Percentiles rank a stretch among this genome's conserved stretches.
These are phyloP conservation scores for Pteruthius melanotis DNA, from an alignment of 2,113 vertebrate species.

Conservation along the genomic window DNA sequence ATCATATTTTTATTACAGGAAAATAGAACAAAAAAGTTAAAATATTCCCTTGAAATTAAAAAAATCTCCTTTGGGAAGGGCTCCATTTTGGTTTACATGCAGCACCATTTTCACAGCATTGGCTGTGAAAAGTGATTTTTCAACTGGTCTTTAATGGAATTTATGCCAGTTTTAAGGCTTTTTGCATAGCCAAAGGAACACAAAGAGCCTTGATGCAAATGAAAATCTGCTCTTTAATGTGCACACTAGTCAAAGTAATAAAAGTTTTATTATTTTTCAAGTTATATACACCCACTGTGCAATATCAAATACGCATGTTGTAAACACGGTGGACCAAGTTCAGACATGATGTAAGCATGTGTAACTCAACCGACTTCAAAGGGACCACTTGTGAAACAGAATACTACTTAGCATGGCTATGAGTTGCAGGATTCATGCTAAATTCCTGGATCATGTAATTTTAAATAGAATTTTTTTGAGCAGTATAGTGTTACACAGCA, in stretches of 20 bases:
- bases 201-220: slow-evolving; percentile 7
- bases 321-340: slow-evolving; percentile 50
- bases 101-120: neutral
- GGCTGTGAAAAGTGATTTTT: slow-evolving; percentile 39
- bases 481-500: neutral
- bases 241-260: slow-evolving; percentile 39
- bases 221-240: slow-evolving; percentile 54
- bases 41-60: neutral
- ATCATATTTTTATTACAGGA: neutral
- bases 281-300: slow-evolving; percentile 43
- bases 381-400: slow-evolving; percentile 47
- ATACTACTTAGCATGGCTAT: neutral
- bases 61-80: neutral
- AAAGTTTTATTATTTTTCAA: slow-evolving; percentile 55
- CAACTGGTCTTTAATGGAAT: neutral
- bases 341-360: slow-evolving; percentile 62
- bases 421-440: neutral
- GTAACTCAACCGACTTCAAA: slow-evolving; percentile 44
- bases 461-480: neutral
- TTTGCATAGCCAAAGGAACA: neutral
- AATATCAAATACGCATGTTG: slow-evolving; percentile 54
- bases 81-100: neutral
- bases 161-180: slow-evolving; percentile 8
- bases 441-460: neutral
- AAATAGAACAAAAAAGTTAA: neutral